Base-by-base conservation (phyloP, 2,797 vertebrate species). In the Lepilemur ruficaudatus region DNA sequence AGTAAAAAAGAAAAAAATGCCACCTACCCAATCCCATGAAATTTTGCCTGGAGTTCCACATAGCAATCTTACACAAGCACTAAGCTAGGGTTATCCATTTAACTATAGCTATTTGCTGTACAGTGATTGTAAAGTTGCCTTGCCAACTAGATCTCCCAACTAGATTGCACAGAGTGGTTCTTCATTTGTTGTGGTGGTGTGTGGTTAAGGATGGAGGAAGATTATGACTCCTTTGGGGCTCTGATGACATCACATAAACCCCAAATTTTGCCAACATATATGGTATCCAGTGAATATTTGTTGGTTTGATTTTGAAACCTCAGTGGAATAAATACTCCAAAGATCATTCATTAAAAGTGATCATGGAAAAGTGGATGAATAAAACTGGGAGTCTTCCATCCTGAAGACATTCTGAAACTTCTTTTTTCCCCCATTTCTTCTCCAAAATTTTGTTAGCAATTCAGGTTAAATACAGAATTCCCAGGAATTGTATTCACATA, bases 311-410 rank as follows among this genome's bases (percentile, higher is more conserved):
- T 93, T 95, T 89, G 25, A 95, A 85, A 88, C 38, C 69, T 95
- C 50, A 93, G 25, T 87, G 72, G 32, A 95, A 83, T 87, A 95
- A 91, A 76, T 69, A n/a, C 30, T 85, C 43, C n/a, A 57, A 90
- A 65, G 28, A 61, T 22, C 46, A 82, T 85, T 73, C 38, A 43
- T 9, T 78, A 52, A 86, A 90, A 55, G 7, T 79, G 23, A 81
- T 67, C 23, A 80, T 38, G 38, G 50, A 75, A 92, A 72, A 70
- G 28, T 63, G 4, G 18, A 30, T 85, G 4, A 83, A 59, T 67
- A 65, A 84, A 82, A 28, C 35, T 6, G 2, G 17, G 5, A 80
- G 46, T 73, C 38, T 72, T 72, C 13, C 25, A 55, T 81, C 7
- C 9, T 69, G 22, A 57, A 92, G 50, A 91, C 14, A 69, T 52